Evolutionary conservation across 2,888 invertebrate genomes (phyloP).

Genomic region (Apodemia mormo): DNA sequence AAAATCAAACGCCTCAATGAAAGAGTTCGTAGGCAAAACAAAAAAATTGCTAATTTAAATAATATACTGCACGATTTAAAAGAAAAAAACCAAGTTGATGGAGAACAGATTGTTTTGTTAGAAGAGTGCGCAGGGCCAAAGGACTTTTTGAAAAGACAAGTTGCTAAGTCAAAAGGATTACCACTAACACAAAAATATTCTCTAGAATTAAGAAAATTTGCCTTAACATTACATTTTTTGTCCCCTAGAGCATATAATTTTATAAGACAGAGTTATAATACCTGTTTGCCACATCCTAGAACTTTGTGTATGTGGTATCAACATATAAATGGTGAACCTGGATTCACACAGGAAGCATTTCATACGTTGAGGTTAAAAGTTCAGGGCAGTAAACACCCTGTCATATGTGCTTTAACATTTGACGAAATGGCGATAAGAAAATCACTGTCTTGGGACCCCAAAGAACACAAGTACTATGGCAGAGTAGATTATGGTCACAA

Average conservation of each 20-base stretch:
- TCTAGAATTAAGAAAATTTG: constrained; percentile 13
- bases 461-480: constrained; percentile 23
- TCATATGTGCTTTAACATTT: constrained; percentile 26
- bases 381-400: constrained; percentile 2
- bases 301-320: constrained; percentile 21
- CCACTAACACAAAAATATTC: constrained; percentile 6
- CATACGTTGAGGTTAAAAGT: constrained; percentile 26
- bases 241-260: constrained; percentile 13
- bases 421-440: constrained; percentile 34
- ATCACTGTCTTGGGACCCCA: constrained; percentile 28
- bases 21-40: too few species aligned
- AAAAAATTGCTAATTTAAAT: too few species aligned
- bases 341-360: constrained; percentile 26
- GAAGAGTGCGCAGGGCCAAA: background rate
- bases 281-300: constrained; percentile 22
- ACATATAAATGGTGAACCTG: constrained; percentile 17
- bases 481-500: constrained; percentile 26
- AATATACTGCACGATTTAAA: too few species aligned
- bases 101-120: too few species aligned
- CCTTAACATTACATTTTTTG: constrained; percentile 15
- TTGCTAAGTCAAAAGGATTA: constrained; percentile 5
- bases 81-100: too few species aligned
- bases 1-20: too few species aligned
- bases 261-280: too few species aligned
- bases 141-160: constrained; percentile 9